Evolutionary conservation across 2,797 vertebrate species (phyloP), one percentile per base, ranked within the genome.

Genomic region (Pangasius djambal): DNA sequence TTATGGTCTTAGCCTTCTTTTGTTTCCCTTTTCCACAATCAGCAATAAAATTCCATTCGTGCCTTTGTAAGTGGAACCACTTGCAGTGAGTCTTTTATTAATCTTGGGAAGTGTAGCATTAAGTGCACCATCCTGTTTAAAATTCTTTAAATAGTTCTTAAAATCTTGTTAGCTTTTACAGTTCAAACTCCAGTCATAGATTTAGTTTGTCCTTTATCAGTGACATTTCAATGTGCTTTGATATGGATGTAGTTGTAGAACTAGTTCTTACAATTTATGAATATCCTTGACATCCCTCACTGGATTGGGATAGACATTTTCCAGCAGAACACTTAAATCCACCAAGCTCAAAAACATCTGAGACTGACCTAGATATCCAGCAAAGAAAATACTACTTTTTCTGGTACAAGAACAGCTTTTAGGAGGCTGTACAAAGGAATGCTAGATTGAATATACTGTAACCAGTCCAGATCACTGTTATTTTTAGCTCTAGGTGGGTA

Each of bases 31-130:
- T 85, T 85, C 13, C 25, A 31, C 22, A 87, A 79, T 85, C 82
- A 37, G 74, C 82, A 79, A 63, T 81, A 63, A 87, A 81, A 90
- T 90, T 88, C 86, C 74, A 50, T 55, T 72, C 63, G 74, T 90
- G 82, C 86, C 65, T 87, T 34, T 72, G 63, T 72, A 90, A 90
- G 59, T 72, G 52, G 40, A 88, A 85, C 72, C 86, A 85, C 65
- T 85, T 79, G 81, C 52, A 50, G 6, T 3, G 6, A 31, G 69
- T 63, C 22, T 82, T 57, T 87, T 89, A 67, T 83, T 83, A 50
- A 40, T 31, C 16, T 75, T 83, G 31, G 15, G 28, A 48, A 86
- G 57, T 83, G 40, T 44, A 44, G 55, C 52, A 22, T 28, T 82
- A 50, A 37, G 28, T 50, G 85, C 63, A 12, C 28, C 37, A 79